These are phyloP conservation scores for Sitobion miscanthi DNA, from an alignment of 1,140 invertebrate genomes.

Conservation along the genomic window DNA sequence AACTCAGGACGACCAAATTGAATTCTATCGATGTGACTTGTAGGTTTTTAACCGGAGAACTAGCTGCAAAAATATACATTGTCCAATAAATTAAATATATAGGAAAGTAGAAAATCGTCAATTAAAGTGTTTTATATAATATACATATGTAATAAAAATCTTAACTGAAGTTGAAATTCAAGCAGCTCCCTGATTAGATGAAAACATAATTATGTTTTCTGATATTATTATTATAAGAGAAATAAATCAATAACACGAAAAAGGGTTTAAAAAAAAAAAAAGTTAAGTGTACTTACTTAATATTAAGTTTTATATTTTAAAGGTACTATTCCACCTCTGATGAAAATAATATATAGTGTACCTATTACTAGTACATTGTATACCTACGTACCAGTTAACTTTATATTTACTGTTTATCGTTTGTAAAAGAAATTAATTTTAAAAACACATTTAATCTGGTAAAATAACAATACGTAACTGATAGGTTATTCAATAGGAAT, in stretches of 20 bases:
- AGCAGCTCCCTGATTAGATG: too few relatives aligned
- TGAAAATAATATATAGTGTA: background rate
- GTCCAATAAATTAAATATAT: background rate
- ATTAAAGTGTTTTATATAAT: background rate
- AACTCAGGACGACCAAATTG: background rate
- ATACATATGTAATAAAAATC: background rate
- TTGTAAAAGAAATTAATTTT: background rate
- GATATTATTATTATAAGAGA: too few relatives aligned
- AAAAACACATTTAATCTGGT: too few relatives aligned
- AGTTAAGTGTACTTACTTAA: too few relatives aligned
- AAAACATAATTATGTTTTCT: too few relatives aligned
- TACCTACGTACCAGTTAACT: background rate
- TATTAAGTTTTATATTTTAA: background rate
- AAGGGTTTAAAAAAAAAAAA: too few relatives aligned
- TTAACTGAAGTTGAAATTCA: background rate
- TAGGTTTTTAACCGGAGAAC: slow-evolving; percentile 14
- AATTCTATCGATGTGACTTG: background rate
- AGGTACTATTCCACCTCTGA: background rate
- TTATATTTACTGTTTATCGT: background rate
- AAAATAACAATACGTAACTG: background rate
- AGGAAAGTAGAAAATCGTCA: background rate
- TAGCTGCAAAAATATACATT: background rate
- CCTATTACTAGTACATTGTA: background rate
- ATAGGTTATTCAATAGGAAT: background rate
- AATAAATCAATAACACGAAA: too few relatives aligned